Percentiles rank a stretch among this genome's conserved stretches.
Conservation (phyloP, 1,140 invertebrate species). For the Heliothis subflexa region DNA sequence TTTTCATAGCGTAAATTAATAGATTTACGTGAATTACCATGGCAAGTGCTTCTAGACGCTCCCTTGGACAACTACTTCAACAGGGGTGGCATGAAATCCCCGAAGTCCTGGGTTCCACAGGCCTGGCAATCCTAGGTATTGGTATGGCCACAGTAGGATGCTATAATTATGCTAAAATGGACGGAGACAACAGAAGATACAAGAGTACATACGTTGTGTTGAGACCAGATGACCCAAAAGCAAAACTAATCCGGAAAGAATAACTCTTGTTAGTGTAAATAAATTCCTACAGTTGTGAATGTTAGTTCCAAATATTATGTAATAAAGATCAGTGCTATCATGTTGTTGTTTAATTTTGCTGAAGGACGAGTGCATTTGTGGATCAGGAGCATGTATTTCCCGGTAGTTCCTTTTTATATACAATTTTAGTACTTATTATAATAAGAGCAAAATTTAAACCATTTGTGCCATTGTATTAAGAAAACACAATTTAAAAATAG, state of each 20-base stretch:
- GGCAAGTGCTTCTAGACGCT: slow-evolving; percentile 69
- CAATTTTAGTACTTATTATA: neutral
- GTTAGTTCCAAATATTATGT: slow-evolving; percentile 70
- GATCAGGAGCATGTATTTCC: too few relatives aligned
- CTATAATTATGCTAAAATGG: slow-evolving; percentile 86
- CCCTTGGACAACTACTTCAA: slow-evolving; percentile 71
- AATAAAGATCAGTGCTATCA: slow-evolving; percentile 65
- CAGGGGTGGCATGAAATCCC: slow-evolving; percentile 88
- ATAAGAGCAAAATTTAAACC: too few relatives aligned
- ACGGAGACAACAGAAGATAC: slow-evolving; percentile 89
- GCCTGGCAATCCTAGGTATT: slow-evolving; percentile 82
- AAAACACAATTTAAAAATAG: slow-evolving; percentile 21
- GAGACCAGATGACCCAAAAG: slow-evolving; percentile 88
- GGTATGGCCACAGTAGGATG: slow-evolving; percentile 75
- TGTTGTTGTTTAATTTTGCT: slow-evolving; percentile 29
- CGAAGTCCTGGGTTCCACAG: slow-evolving; percentile 87
- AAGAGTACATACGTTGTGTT: slow-evolving; percentile 88
- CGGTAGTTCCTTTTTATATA: too few relatives aligned
- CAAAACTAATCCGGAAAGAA: slow-evolving; percentile 82
- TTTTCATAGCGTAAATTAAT: slow-evolving; percentile 14
- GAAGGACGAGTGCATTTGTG: too few relatives aligned
- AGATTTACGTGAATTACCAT: slow-evolving; percentile 47
- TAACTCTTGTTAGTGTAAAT: slow-evolving; percentile 54
- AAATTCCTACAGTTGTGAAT: slow-evolving; percentile 27
- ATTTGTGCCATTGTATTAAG: neutral